Conservation (phyloP, 2,797 vertebrate species). For the Anguilla obscura region DNA sequence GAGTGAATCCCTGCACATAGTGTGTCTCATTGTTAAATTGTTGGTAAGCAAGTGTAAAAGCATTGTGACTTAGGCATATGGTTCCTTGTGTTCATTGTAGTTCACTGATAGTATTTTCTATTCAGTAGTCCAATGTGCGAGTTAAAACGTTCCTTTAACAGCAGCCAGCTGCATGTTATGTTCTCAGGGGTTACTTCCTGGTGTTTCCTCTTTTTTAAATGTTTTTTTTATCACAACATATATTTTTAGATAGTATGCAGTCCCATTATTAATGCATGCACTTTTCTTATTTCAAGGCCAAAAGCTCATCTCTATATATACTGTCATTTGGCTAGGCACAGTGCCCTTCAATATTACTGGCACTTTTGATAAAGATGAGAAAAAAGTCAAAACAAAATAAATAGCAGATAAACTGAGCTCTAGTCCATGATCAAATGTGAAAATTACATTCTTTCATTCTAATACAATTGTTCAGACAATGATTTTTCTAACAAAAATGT, state of each 20-base stretch:
- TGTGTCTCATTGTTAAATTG: not conserved
- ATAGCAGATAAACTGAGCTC: too few species aligned
- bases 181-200: not conserved
- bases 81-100: not conserved
- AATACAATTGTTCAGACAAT: too few species aligned
- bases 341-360: too few species aligned
- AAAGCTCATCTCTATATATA: not conserved
- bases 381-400: too few species aligned
- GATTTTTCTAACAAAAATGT: too few species aligned
- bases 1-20: not conserved
- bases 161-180: not conserved
- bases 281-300: not conserved
- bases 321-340: not conserved
- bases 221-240: not conserved
- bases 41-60: not conserved
- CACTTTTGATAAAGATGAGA: too few species aligned
- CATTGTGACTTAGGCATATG: not conserved
- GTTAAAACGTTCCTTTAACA: not conserved
- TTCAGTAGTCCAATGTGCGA: not conserved
- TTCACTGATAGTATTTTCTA: not conserved
- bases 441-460: too few species aligned
- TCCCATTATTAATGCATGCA: not conserved
- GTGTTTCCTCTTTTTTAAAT: not conserved
- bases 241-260: not conserved
- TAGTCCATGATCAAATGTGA: too few species aligned